Evolutionary conservation across 2,797 vertebrate genomes (phyloP), one percentile per base, ranked within the genome.

Genomic region (Macrochelys suwanniensis): DNA sequence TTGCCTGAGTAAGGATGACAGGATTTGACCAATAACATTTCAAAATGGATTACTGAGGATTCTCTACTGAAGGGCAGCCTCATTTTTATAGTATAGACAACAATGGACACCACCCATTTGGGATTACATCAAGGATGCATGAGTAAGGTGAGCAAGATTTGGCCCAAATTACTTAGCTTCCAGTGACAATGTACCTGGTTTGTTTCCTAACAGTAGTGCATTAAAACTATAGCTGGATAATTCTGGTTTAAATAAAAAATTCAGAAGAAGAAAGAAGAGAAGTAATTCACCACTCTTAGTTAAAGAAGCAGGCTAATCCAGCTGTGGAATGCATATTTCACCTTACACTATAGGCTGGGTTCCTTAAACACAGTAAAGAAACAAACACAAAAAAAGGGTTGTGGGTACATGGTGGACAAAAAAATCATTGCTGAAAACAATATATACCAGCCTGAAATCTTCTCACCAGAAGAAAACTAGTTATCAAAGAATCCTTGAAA

Each of bases 301-400:
- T 56, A 49, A 31, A 81, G 86, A 92, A 88, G 0, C 89, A 59
- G 49, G 54, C 92, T 87, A 92, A 42, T 88, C 83, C 92, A 74
- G 49, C 26, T 84, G 28, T 76, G 51, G n/a, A 92, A 85, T 25
- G 10, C 83, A 88, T 0, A 2, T 87, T 93, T 82, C 9, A 77
- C 93, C 80, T 93, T 93, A 76, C 21, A 79, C 23, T 79, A 8
- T 26, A 76, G 15, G 37, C 54, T 49, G 11, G 54, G 8, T 16
- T 80, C 59, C 59, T 31, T 82, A 92, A 87, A 87, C 5, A 83
- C 26, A 86, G 16, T 76, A 89, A 80, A 91, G 74, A 21, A 90
- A 90, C 89, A 80, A 56, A n/a, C 56, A 87, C 11, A 90, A 85
- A 13, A 90, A 42, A 90, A 42, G 2, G 50, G 6, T 51, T 84